Evolutionary conservation across 2,113 vertebrate genomes (phyloP).

Genomic region (Cynoglossus semilaevis): DNA sequence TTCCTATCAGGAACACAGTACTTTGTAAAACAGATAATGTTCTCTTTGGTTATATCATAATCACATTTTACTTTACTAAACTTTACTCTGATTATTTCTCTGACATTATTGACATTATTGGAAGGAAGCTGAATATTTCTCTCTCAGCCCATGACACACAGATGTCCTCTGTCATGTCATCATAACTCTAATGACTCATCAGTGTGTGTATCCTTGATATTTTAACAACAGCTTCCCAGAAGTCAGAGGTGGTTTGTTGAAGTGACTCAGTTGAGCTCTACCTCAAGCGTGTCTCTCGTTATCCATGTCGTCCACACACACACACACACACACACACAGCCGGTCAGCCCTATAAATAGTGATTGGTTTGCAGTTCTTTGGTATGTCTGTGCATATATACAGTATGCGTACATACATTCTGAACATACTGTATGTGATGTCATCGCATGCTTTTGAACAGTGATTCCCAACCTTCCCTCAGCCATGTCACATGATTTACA

Average conservation of each 20-base stretch:
- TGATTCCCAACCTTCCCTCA: slow-evolving; percentile 5
- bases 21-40: no score
- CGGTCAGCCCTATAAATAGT: slow-evolving; percentile 54
- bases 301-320: slow-evolving; percentile 56
- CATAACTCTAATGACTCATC: slow-evolving; percentile 40
- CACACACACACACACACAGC: slow-evolving; percentile 11
- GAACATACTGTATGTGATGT: slow-evolving; percentile 44
- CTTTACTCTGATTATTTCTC: no score
- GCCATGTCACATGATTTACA: background rate
- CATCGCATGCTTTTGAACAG: slow-evolving; percentile 27
- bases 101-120: no score
- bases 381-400: slow-evolving; percentile 46
- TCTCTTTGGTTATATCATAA: no score
- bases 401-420: slow-evolving; percentile 8
- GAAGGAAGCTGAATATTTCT: no score
- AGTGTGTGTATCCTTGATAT: slow-evolving; percentile 38
- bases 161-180: slow-evolving; percentile 39
- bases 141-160: slow-evolving; percentile 3
- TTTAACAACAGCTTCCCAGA: slow-evolving; percentile 58
- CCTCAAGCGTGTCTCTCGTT: slow-evolving; percentile 28
- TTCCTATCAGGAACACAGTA: no score
- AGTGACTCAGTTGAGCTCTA: slow-evolving; percentile 33
- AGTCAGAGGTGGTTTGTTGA: slow-evolving; percentile 44
- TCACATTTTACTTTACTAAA: no score
- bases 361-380: slow-evolving; percentile 42